Evolutionary conservation across 2,113 vertebrate species (phyloP), one percentile per base, ranked within the genome.

Genomic region (Aythya baeri): DNA sequence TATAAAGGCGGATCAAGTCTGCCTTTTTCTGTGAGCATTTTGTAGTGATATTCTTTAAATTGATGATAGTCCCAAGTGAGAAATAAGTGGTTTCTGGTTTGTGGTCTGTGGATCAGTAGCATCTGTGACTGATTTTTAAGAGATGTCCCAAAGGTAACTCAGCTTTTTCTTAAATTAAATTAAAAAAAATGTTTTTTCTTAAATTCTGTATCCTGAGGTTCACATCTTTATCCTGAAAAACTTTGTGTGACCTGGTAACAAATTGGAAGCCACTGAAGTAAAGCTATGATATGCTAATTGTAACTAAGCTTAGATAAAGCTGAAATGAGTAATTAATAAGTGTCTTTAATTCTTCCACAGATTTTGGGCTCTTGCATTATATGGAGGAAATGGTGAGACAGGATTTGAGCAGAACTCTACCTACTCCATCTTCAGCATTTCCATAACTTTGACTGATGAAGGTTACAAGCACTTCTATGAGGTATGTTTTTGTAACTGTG

Each of bases 381-480:
- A 98, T 87, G 99, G 99, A 97, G 99, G 99, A 94, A 99, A 99
- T 97, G 99, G 98, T 91, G 99, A 99, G 97, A 99, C 98, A 8
- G 99, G 99, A 49, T 99, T 99, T 97, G 99, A 99, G 76, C 99
- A 99, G 94, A 99, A 99, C 96, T 98, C 98, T 88, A 99, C 99
- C 46, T 99, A 99, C 75, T 99, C 99, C 50, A 98, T 99, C 95
- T 99, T 99, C 97, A 99, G 98, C 93, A 99, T 99, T 96, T 99
- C 99, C 89, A 98, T 99, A 96, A 99, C 98, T 6, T 97, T 99
- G 93, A 99, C 99, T 15, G 98, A 99, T 91, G 98, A 99, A 77
- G 99, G 99, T 76, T 99, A 98, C 96, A 98, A 98, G 67, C 99
- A 99, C 95, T 99, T 99, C 94, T 99, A 99, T 10, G 98, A 99